These are phyloP conservation scores for Leiothrix lutea DNA, from an alignment of 2,113 vertebrate species.

Conservation along the genomic window DNA sequence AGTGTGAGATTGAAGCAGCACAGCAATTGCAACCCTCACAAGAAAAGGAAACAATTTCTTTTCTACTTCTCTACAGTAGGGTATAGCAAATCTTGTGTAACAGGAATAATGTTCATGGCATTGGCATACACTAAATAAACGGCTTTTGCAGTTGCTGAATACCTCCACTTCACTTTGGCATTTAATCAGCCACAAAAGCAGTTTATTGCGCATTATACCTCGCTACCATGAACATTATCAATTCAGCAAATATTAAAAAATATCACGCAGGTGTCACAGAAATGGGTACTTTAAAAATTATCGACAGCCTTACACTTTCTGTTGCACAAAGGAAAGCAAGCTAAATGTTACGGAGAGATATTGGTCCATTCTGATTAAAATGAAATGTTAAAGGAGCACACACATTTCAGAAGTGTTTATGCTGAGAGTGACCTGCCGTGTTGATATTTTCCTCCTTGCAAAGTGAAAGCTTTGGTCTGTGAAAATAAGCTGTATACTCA, in stretches of 20 bases:
- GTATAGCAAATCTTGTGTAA: conserved; percentile 69
- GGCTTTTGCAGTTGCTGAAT: conserved; percentile 49
- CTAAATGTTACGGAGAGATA: conserved; percentile 11
- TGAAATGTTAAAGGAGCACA: background rate
- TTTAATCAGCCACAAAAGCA: conserved; percentile 68
- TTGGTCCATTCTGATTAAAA: background rate
- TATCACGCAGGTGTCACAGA: conserved; percentile 37
- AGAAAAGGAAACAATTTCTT: conserved; percentile 61
- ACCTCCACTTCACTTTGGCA: conserved; percentile 49
- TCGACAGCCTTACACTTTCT: background rate
- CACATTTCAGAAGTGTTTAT: background rate
- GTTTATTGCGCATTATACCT: conserved; percentile 53
- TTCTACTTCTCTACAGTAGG: conserved; percentile 36
- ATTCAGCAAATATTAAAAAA: conserved; percentile 66
- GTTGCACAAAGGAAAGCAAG: conserved; percentile 15
- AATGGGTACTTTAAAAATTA: conserved; percentile 47
- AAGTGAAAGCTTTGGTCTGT: background rate
- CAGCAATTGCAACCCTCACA: conserved; percentile 1
- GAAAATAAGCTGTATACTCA: conserved; percentile 30
- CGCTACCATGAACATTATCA: conserved; percentile 37
- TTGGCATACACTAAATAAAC: conserved; percentile 55
- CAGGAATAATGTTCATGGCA: conserved; percentile 53
- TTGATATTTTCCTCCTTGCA: conserved; percentile 4
- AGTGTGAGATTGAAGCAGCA: conserved; percentile 41
- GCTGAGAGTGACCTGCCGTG: background rate